Evolutionary conservation across 1,140 invertebrate genomes (phyloP), one percentile per base, ranked within the genome.

Genomic region (Medauroidea extradentata): DNA sequence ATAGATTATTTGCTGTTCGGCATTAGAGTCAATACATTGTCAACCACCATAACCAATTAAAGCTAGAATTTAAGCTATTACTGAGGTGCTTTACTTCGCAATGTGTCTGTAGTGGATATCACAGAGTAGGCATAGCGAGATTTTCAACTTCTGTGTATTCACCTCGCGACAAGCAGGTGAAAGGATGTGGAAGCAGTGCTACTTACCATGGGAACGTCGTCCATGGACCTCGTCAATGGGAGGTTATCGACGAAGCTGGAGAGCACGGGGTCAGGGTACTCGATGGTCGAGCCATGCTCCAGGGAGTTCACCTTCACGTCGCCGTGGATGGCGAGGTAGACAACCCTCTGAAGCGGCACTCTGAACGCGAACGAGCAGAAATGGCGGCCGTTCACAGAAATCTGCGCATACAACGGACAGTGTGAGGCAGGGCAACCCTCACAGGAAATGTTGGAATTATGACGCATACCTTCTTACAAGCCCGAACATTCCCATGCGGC

Each of bases 301-400:
- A 76, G 73, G 60, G 68, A 70, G 1, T 75, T 69, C 16, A 81
- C 74, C 54, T 79, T 76, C 1, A 86, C 70, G 44, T 82, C 79
- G 7, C 85, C 86, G 57, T 83, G 78, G 5, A 87, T 73, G 57
- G 81, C 71, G n/a, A 89, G 50, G 39, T 71, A 67, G 2, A 71
- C 76, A 18, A 86, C 73, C 34, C 76, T 75, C 24, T 75, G 68
- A 23, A 83, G 72, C 4, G 85, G 79, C 2, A 86, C 63, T 60
- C 88, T 75, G 67, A 88, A 86, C 1, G 66, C 60, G 65, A 85
- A 91, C n/a, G 83, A 78, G 61, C 83, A 82, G 67, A 88, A 87
- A 67, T 90, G 87, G 57, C 80, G 75, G 16, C 85, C 85, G 73
- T 91, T 87, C 1, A 90, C 69, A 2, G 85, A 81, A 51, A 91